Conservation (phyloP, 1,140 invertebrate genomes). For the Pristionchus pacificus region DNA sequence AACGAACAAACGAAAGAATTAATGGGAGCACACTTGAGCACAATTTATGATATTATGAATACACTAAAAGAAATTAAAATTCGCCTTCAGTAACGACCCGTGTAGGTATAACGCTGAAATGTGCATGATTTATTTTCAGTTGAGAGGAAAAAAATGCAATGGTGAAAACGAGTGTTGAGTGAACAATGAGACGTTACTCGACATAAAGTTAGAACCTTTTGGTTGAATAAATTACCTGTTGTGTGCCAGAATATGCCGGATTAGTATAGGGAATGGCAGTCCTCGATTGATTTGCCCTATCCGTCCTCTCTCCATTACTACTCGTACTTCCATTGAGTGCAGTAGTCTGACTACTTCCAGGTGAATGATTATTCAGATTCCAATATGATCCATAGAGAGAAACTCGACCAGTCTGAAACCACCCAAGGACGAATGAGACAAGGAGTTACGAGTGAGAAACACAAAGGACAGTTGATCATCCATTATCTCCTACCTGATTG, state of each 20-base stretch:
- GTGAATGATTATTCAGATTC: slow-evolving; percentile 38
- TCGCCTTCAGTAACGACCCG: slow-evolving; percentile 29
- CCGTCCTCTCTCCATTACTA: slow-evolving; percentile 8
- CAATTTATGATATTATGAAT: background rate
- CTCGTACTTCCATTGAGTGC: slow-evolving; percentile 11
- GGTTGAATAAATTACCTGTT: slow-evolving; percentile 5
- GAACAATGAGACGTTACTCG: background rate
- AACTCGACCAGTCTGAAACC: slow-evolving; percentile 35
- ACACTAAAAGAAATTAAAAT: background rate
- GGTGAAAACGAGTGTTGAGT: background rate
- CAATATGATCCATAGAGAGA: slow-evolving; percentile 54
- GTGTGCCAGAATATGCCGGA: background rate
- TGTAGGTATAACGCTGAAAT: slow-evolving; percentile 40
- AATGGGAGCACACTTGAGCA: too few species aligned
- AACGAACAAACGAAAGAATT: too few species aligned
- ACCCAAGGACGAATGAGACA: slow-evolving; percentile 6
- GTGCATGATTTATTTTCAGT: background rate
- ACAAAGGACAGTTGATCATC: background rate
- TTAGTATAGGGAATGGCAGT: slow-evolving; percentile 6
- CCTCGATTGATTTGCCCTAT: slow-evolving; percentile 22
- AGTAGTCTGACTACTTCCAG: slow-evolving; percentile 10
- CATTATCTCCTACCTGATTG: slow-evolving; percentile 34
- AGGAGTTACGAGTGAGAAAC: background rate
- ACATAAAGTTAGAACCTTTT: slow-evolving; percentile 8
- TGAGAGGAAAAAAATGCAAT: background rate